Percentiles rank a stretch among this genome's conserved stretches.
Conservation (phyloP, 2,797 vertebrate genomes). For the Bryconaethiops microstoma region DNA sequence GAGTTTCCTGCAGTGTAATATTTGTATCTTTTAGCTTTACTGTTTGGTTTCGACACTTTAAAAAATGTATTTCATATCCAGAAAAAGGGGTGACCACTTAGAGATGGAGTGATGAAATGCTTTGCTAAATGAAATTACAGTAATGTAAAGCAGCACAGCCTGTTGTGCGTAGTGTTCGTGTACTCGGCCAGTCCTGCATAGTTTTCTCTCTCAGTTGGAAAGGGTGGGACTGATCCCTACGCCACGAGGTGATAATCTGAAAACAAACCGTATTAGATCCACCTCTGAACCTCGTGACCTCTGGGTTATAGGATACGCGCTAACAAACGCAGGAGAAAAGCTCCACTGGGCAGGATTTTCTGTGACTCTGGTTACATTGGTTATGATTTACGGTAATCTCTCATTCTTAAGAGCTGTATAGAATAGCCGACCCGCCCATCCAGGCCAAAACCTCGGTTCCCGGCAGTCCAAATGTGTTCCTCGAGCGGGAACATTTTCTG, state of each 20-base stretch:
- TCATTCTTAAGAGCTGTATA: conserved; percentile 55
- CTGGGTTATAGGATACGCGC: conserved; percentile 60
- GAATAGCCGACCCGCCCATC: conserved; percentile 61
- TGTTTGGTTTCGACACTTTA: background rate
- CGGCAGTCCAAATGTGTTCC: conserved; percentile 49
- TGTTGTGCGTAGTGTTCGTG: background rate
- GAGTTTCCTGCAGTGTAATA: background rate
- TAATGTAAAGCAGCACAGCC: background rate
- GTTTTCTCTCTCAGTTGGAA: conserved; percentile 33
- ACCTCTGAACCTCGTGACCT: conserved; percentile 64
- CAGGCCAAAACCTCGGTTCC: conserved; percentile 47
- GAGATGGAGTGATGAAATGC: background rate
- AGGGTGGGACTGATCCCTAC: conserved; percentile 52
- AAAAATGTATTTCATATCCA: background rate
- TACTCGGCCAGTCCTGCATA: background rate
- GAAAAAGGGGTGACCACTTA: background rate
- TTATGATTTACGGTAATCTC: conserved; percentile 70
- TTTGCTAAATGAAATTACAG: background rate
- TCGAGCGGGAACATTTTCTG: conserved; percentile 54
- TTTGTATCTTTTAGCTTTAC: background rate
- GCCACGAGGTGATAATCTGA: conserved; percentile 76
- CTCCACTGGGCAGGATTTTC: conserved; percentile 73
- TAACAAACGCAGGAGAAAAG: conserved; percentile 55
- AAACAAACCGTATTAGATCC: conserved; percentile 78
- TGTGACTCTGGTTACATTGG: conserved; percentile 74